Conservation (phyloP, 2,113 vertebrate species). For the Pycnonotus jocosus region DNA sequence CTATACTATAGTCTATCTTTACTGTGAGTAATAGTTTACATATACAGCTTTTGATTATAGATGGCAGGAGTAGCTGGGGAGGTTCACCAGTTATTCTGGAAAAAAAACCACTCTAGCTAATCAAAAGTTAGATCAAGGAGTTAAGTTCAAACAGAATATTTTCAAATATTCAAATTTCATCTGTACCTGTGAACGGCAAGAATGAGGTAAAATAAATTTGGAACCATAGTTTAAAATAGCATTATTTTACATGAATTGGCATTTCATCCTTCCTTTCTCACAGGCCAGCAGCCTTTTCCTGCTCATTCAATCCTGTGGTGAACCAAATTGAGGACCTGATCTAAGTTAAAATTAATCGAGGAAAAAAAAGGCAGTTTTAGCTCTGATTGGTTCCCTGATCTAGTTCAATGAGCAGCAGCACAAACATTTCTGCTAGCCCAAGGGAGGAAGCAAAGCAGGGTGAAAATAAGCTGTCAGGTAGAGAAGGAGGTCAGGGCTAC, state of each 20-base stretch:
- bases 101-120: neutral
- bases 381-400: conserved; percentile 4
- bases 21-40: neutral
- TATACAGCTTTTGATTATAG: neutral
- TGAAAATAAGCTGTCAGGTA: conserved; percentile 41
- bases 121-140: neutral
- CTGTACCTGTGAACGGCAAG: neutral
- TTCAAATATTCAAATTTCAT: too few species aligned
- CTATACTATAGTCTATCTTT: neutral
- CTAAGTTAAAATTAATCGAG: conserved; percentile 4
- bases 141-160: neutral
- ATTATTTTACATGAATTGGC: neutral
- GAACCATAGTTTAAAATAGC: neutral
- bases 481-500: conserved; percentile 41
- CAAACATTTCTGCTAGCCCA: conserved; percentile 41
- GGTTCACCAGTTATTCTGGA: neutral
- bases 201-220: neutral
- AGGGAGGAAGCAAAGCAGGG: neutral
- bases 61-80: rapidly evolving
- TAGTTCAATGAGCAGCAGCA: conserved; percentile 30
- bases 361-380: neutral
- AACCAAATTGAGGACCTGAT: neutral
- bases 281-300: neutral
- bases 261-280: neutral
- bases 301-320: neutral